A percentile compares a stretch with the other conserved stretches of the same genome.
phyloP scores from a whole-genome alignment of 2,888 invertebrate genomes.

The Drosophila bunnanda region DNA sequence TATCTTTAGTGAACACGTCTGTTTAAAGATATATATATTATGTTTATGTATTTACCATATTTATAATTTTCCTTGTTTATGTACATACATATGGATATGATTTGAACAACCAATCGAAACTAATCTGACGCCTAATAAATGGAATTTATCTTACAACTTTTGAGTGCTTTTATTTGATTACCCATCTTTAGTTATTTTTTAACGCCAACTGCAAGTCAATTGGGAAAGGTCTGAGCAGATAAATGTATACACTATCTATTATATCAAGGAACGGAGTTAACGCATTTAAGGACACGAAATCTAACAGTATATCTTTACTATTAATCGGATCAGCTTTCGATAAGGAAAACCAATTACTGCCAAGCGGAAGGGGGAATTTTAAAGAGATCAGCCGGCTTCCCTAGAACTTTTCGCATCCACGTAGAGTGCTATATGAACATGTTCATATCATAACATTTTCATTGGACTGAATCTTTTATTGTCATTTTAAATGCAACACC shows the following conservation, averaged over 20 bases:
- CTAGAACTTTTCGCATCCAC: conserved; percentile 21
- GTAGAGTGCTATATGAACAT: conserved; percentile 40
- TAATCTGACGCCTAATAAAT: conserved; percentile 74
- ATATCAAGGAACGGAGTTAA: conserved; percentile 24
- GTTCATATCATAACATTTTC: conserved; percentile 71
- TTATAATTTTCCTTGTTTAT: conserved; percentile 71
- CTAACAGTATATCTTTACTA: conserved; percentile 45
- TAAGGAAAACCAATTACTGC: conserved; percentile 29
- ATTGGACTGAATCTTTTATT: conserved; percentile 73
- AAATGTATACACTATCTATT: conserved; percentile 37
- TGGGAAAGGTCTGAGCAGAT: conserved; percentile 53
- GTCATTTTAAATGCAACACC: conserved; percentile 72
- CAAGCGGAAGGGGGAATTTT: conserved; percentile 26
- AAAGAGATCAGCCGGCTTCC: conserved; percentile 4
- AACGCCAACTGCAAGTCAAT: conserved; percentile 58
- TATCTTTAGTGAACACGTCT: conserved; percentile 56
- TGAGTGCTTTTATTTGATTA: conserved; percentile 19
- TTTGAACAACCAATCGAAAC: conserved; percentile 55
- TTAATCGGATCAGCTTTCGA: conserved; percentile 26
- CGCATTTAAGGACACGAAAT: conserved; percentile 38
- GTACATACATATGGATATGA: conserved; percentile 68
- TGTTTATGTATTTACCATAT: conserved; percentile 53
- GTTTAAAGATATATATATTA: conserved; percentile 47
- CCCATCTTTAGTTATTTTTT: not conserved
- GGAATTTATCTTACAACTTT: conserved; percentile 62